Conservation (phyloP, 37 sponge, comb jelly and placozoan species). For the Lycopodina hypogea region DNA sequence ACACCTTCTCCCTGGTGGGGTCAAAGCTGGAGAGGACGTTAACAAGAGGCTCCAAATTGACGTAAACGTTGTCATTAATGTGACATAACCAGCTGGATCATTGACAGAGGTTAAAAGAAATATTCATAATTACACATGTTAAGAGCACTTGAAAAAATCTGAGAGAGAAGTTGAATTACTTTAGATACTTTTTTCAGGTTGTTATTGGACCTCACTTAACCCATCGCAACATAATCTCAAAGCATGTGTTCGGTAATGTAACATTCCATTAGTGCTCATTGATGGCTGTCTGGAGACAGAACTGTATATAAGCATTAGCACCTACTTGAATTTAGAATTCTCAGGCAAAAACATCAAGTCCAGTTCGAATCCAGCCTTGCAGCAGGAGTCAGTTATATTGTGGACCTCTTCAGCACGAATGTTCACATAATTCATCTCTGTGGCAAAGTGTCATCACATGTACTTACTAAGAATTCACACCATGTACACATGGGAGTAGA, state of each 20-base stretch:
- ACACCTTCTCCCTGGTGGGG: constrained; percentile 47
- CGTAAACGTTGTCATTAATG: constrained; percentile 61
- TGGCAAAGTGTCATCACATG: neutral
- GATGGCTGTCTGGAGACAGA: no score
- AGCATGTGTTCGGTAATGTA: no score
- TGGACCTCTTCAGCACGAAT: constrained; percentile 16
- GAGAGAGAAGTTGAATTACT: no score
- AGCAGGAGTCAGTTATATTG: constrained; percentile 39
- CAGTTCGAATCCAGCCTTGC: constrained; percentile 62
- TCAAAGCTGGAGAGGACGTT: constrained; percentile 27
- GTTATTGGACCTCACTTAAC: no score
- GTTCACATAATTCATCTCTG: constrained; percentile 30
- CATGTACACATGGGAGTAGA: no score
- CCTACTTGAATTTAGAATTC: constrained; percentile 39
- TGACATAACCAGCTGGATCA: constrained; percentile 59
- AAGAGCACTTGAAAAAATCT: neutral
- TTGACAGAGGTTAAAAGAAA: neutral
- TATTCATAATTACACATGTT: no score
- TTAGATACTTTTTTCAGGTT: no score
- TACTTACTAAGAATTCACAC: no score
- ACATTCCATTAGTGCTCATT: no score
- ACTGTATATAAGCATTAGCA: no score
- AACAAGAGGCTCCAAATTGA: constrained; percentile 13
- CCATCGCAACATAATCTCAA: no score
- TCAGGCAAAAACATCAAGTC: constrained; percentile 14